Conservation (phyloP, 2,113 vertebrate genomes). For the Sinocyclocheilus maitianheensis region DNA sequence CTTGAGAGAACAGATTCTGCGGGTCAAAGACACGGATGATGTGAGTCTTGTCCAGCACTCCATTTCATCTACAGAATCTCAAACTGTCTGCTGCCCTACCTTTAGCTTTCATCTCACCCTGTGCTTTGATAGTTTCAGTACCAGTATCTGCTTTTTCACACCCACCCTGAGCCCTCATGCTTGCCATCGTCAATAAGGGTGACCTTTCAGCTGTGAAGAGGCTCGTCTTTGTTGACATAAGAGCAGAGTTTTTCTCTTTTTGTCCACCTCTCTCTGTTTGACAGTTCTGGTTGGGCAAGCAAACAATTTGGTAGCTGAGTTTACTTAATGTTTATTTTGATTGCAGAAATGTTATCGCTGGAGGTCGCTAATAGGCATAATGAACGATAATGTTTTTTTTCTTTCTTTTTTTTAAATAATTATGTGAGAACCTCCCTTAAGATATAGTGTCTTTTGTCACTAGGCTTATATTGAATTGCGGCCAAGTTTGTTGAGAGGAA, state of each 20-base stretch:
- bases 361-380: not conserved
- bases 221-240: not conserved
- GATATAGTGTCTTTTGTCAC: not conserved
- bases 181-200: conserved; percentile 1
- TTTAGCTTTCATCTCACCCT: not conserved
- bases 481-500: conserved; percentile 14
- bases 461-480: not conserved
- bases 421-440: not conserved
- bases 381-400: not conserved
- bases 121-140: not conserved
- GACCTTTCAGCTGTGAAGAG: not conserved
- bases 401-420: not conserved
- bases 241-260: not conserved
- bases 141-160: not conserved
- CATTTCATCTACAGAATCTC: not conserved
- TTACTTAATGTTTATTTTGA: not conserved
- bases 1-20: conserved; percentile 88
- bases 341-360: not conserved
- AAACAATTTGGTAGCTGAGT: not conserved
- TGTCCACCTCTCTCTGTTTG: not conserved
- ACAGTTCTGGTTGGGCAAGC: not conserved
- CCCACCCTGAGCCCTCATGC: not conserved
- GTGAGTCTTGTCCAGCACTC: conserved; percentile 71
- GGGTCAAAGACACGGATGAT: conserved; percentile 91
- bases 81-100: not conserved